Evolutionary conservation across 1,140 invertebrate genomes (phyloP).

Genomic region (Gyrodactylus bullatarudis): DNA sequence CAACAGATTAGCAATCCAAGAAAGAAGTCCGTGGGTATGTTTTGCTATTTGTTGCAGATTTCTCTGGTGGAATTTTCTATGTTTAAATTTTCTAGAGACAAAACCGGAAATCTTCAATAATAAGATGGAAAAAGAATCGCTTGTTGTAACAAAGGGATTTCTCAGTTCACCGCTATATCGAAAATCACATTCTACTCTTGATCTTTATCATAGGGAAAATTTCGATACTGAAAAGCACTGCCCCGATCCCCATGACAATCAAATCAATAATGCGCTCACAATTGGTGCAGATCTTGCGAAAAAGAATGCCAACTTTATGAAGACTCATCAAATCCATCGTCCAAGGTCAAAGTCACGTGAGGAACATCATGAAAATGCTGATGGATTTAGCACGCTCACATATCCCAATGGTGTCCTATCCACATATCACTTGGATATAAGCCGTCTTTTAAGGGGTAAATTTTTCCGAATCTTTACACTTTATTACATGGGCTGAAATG

Average conservation of each 20-base stretch:
- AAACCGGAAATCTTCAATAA: not conserved
- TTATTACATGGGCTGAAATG: too few species aligned
- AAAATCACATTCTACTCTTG: not conserved
- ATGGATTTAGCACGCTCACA: not conserved
- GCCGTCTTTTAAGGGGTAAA: constrained; percentile 8
- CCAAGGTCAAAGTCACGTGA: not conserved
- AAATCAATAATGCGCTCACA: not conserved
- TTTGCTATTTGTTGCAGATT: too few species aligned
- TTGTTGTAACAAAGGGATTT: not conserved
- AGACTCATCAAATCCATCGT: not conserved
- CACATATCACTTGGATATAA: not conserved
- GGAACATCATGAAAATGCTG: not conserved
- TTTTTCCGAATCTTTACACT: too few species aligned
- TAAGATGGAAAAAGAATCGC: not conserved
- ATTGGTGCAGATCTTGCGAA: not conserved
- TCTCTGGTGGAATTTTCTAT: too few species aligned
- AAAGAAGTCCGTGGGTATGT: not conserved
- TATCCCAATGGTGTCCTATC: not conserved
- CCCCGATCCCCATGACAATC: not conserved
- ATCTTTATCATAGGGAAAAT: not conserved
- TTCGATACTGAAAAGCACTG: not conserved
- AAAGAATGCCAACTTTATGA: not conserved
- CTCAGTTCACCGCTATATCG: not conserved
- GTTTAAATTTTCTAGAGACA: too few species aligned
- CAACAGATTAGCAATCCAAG: not conserved